phyloP scores from a whole-genome alignment of 2,888 invertebrate species.

The Punctoribates punctum region DNA sequence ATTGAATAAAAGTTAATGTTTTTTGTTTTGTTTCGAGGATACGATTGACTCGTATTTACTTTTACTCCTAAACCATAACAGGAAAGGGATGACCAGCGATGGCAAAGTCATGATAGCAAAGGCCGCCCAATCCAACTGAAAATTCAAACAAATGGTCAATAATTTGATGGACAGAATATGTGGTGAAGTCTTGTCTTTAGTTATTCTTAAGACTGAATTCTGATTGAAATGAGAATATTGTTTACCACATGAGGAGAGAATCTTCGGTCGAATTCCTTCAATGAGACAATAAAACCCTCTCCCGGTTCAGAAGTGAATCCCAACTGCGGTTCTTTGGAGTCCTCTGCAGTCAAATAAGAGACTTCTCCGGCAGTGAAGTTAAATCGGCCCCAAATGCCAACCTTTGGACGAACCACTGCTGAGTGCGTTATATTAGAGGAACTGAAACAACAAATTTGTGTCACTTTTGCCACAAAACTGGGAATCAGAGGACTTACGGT shows the following conservation, averaged over 20 bases:
- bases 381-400: constrained; percentile 74
- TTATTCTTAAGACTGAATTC: too few relatives aligned
- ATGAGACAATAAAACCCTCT: constrained; percentile 87
- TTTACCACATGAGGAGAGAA: constrained; percentile 89
- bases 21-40: constrained; percentile 32
- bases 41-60: constrained; percentile 43
- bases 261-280: constrained; percentile 88
- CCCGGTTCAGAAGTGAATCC: constrained; percentile 83
- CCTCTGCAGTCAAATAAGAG: constrained; percentile 79
- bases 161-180: too few relatives aligned
- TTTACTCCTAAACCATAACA: constrained; percentile 90
- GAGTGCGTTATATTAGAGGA: constrained; percentile 90
- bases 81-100: constrained; percentile 86
- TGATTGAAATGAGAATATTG: too few relatives aligned
- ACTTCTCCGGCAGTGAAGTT: constrained; percentile 95
- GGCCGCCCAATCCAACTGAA: constrained; percentile 83
- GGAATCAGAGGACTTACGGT: constrained; percentile 59
- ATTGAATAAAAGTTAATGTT: constrained; percentile 31
- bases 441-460: constrained; percentile 47
- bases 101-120: constrained; percentile 96
- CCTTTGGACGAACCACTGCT: constrained; percentile 81
- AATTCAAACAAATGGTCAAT: constrained; percentile 47
- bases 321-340: constrained; percentile 66
- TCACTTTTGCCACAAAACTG: constrained; percentile 11
- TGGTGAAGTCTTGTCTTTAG: too few relatives aligned